Percentiles rank a stretch among this genome's conserved stretches.
These are phyloP conservation scores for Willowsia nigromaculata DNA, from an alignment of 2,888 invertebrate genomes.

Conservation along the genomic window DNA sequence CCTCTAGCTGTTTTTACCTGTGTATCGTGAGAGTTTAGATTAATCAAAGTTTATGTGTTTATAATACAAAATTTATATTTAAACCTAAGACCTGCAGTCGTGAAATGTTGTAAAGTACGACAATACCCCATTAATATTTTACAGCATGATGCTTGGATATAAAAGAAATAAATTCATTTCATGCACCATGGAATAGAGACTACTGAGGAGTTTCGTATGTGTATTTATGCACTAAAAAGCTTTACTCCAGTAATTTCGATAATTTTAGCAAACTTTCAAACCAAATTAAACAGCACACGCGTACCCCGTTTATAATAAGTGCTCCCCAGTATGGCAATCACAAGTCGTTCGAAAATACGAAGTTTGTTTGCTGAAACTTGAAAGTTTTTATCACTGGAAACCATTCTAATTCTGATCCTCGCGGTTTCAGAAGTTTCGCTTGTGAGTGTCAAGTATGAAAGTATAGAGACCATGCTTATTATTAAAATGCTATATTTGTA, in stretches of 20 bases:
- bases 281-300: neutral
- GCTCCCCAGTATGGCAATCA: neutral
- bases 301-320: neutral
- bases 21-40: neutral
- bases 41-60: neutral
- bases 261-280: neutral
- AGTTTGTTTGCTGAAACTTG: neutral
- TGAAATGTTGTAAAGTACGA: no score
- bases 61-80: neutral
- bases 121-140: no score
- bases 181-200: no score
- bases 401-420: neutral
- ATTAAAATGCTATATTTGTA: conserved; percentile 1
- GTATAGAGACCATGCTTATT: neutral
- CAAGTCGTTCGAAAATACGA: neutral
- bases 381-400: conserved; percentile 5
- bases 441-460: neutral
- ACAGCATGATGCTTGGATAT: no score
- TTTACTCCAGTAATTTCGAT: neutral
- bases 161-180: no score
- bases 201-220: no score
- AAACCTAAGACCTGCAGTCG: no score
- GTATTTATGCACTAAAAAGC: no score
- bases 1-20: conserved; percentile 85
- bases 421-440: neutral